Evolutionary conservation across 2,888 invertebrate species (phyloP).

Genomic region (Zhuqinia jingwanae): DNA sequence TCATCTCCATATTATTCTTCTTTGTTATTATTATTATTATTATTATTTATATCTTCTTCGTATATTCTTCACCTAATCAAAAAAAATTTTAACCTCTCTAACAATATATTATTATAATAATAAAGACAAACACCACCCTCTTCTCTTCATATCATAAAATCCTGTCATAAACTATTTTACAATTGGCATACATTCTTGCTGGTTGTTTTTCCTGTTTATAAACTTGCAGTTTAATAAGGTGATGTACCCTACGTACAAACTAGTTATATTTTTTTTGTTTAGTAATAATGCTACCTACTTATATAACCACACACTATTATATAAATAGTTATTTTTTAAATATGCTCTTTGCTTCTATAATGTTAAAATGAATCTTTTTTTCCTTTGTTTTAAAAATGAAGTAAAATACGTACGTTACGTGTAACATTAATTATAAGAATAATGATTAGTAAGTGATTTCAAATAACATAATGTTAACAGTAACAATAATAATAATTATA

Average conservation of each 20-base stretch:
- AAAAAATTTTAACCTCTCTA: conserved; percentile 49
- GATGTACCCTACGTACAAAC: conserved; percentile 62
- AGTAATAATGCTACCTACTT: conserved; percentile 13
- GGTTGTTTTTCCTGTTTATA: conserved; percentile 71
- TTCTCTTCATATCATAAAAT: too few species aligned
- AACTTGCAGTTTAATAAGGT: conserved; percentile 61
- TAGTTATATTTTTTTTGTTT: conserved; percentile 18
- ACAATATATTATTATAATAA: not conserved
- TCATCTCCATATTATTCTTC: conserved; percentile 29
- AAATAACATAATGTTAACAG: not conserved
- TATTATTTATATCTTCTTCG: too few species aligned
- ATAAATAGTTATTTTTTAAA: conserved; percentile 19
- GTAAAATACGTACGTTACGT: not conserved
- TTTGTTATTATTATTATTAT: too few species aligned
- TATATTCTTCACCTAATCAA: conserved; percentile 17
- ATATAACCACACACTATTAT: conserved; percentile 29
- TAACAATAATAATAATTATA: not conserved
- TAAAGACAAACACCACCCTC: conserved; percentile 59
- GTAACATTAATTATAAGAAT: too few species aligned
- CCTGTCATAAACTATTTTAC: conserved; percentile 70
- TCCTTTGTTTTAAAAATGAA: conserved; percentile 29
- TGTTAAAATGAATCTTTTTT: conserved; percentile 60
- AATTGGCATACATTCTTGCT: conserved; percentile 76
- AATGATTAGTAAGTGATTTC: not conserved
- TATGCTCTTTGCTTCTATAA: conserved; percentile 43